Evolutionary conservation across 2,888 invertebrate genomes (phyloP).

Genomic region (Yponomeuta sedellus): DNA sequence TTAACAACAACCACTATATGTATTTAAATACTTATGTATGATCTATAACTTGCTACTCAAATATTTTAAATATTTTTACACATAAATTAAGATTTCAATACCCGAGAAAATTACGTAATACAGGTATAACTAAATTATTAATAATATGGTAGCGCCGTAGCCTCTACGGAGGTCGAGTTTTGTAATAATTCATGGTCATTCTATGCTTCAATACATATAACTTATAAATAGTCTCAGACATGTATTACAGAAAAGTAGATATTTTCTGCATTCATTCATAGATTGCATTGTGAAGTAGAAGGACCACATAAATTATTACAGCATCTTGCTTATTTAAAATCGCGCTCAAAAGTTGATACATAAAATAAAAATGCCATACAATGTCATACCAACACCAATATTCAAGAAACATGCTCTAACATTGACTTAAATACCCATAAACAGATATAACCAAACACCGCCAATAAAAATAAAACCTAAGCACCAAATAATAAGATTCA

Average conservation of each 20-base stretch:
- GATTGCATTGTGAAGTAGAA: too few relatives aligned
- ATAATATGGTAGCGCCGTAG: slow-evolving; percentile 1
- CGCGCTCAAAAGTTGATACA: slow-evolving; percentile 2
- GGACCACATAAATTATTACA: too few relatives aligned
- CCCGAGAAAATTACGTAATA: background rate
- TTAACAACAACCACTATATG: background rate
- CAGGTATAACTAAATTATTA: background rate
- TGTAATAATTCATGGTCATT: too few relatives aligned
- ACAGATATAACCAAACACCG: slow-evolving; percentile 15
- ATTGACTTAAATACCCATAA: slow-evolving; percentile 24
- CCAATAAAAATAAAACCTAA: slow-evolving; percentile 6
- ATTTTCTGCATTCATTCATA: too few relatives aligned
- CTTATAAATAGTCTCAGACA: too few relatives aligned
- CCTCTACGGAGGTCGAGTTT: background rate
- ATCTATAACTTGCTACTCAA: background rate
- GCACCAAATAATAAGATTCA: slow-evolving; percentile 4
- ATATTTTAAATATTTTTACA: background rate
- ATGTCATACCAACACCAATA: slow-evolving; percentile 72
- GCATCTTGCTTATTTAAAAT: background rate
- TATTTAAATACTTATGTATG: background rate
- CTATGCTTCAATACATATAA: too few relatives aligned
- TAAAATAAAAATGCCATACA: slow-evolving; percentile 35
- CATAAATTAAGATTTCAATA: background rate
- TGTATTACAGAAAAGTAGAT: too few relatives aligned
- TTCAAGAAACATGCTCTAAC: slow-evolving; percentile 43